Evolutionary conservation across 2,797 vertebrate species (phyloP).

Genomic region (Columba guinea): DNA sequence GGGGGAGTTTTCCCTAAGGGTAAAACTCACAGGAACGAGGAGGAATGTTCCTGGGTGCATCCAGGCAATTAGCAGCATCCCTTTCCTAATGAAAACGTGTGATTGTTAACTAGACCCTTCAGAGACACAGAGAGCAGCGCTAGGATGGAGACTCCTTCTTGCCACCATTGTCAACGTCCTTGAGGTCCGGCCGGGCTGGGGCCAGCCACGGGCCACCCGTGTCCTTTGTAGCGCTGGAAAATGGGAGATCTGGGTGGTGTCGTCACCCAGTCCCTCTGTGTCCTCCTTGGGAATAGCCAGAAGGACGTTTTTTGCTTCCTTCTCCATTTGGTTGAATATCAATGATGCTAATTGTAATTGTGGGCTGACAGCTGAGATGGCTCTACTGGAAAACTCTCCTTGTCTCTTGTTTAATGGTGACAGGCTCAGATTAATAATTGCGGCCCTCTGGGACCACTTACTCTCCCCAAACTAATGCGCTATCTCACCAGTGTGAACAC

Average conservation of each 20-base stretch:
- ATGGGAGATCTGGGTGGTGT: too few relatives aligned
- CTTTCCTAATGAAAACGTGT: accelerated
- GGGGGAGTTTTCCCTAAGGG: background rate
- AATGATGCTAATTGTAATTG: too few relatives aligned
- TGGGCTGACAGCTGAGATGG: background rate
- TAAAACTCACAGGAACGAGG: background rate
- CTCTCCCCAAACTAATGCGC: background rate
- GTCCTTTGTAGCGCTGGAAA: background rate
- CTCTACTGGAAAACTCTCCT: background rate
- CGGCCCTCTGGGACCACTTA: background rate
- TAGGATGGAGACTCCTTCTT: background rate
- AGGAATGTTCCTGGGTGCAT: background rate
- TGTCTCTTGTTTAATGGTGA: background rate
- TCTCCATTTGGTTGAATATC: background rate
- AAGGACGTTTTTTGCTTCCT: background rate
- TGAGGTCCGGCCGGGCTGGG: background rate
- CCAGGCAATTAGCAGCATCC: background rate
- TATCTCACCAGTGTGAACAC: background rate
- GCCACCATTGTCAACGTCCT: accelerated
- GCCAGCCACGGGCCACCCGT: accelerated
- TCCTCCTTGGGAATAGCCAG: background rate
- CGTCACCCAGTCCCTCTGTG: background rate
- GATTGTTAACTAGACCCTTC: background rate
- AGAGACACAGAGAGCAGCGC: background rate
- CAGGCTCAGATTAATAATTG: background rate